Evolutionary conservation across 92 coral and sea anemone genomes (phyloP).

Genomic region (Scolanthus callimorphus): DNA sequence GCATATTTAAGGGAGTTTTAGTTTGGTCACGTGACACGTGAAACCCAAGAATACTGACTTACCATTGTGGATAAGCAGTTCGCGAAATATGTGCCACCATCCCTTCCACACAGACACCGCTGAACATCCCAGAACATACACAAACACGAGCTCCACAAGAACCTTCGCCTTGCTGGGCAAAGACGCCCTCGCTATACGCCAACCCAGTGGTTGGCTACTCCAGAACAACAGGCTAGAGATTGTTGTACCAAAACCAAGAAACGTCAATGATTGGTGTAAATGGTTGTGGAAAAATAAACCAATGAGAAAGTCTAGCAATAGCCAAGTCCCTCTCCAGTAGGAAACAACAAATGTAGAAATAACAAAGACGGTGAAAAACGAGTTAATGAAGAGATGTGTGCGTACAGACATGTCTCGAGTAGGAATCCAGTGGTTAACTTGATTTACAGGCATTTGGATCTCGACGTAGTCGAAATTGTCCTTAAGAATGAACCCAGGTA

Average conservation of each 20-base stretch:
- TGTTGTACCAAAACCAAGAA: conserved; percentile 8
- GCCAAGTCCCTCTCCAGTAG: conserved; percentile 85
- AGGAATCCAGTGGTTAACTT: neutral
- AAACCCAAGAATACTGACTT: no score
- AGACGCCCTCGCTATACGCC: neutral
- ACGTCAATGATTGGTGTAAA: neutral
- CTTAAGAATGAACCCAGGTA: conserved; percentile 16
- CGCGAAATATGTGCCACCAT: conserved; percentile 46
- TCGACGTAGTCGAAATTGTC: neutral
- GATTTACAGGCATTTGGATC: neutral
- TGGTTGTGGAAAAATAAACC: neutral
- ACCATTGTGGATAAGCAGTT: no score
- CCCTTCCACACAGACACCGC: conserved; percentile 51
- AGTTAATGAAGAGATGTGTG: conserved; percentile 1
- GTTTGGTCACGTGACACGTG: no score
- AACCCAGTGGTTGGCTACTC: conserved; percentile 5
- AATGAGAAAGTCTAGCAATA: conserved; percentile 1
- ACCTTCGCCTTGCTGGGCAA: conserved; percentile 9
- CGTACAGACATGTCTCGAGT: neutral
- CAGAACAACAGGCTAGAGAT: conserved; percentile 6
- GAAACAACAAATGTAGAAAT: conserved; percentile 37
- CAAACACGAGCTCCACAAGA: conserved; percentile 31
- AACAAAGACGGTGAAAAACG: conserved; percentile 45
- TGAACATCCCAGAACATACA: conserved; percentile 48
- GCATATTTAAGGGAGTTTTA: no score